Conservation (phyloP, 2,888 invertebrate genomes). For the Drosophila peninsularis region DNA sequence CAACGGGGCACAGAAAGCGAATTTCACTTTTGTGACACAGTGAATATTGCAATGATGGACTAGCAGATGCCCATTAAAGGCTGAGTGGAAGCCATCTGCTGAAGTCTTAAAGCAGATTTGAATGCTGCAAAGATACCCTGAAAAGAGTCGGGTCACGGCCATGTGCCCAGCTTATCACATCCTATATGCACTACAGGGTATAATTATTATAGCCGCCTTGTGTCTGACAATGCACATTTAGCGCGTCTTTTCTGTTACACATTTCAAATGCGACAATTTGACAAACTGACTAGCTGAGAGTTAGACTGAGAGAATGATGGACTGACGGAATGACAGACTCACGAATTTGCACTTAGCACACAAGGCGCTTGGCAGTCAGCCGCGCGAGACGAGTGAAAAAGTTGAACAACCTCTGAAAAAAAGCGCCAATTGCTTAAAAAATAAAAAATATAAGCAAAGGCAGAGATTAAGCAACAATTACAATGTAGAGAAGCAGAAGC, state of each 20-base stretch:
- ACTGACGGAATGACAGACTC: slow-evolving; percentile 28
- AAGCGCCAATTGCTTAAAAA: slow-evolving; percentile 44
- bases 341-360: slow-evolving; percentile 38
- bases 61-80: slow-evolving; percentile 2
- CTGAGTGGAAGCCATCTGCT: too few species aligned
- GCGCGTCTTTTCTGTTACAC: slow-evolving; percentile 35
- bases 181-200: slow-evolving; percentile 6
- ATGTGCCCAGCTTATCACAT: background rate
- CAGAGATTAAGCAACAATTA: slow-evolving; percentile 6
- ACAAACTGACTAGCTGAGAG: slow-evolving; percentile 36
- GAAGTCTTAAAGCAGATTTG: too few species aligned
- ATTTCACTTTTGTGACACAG: slow-evolving; percentile 71
- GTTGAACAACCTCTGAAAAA: slow-evolving; percentile 67
- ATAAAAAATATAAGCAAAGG: slow-evolving; percentile 4
- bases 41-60: slow-evolving; percentile 1
- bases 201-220: slow-evolving; percentile 17
- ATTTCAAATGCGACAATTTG: slow-evolving; percentile 59
- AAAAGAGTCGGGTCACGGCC: background rate
- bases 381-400: slow-evolving; percentile 46
- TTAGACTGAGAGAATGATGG: slow-evolving; percentile 14
- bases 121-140: background rate
- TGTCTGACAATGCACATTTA: slow-evolving; percentile 31
- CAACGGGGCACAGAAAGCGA: slow-evolving; percentile 53
- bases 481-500: background rate
- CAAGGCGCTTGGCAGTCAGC: slow-evolving; percentile 44